phyloP scores from a whole-genome alignment of 2,888 invertebrate species.

The Tipula unca region DNA sequence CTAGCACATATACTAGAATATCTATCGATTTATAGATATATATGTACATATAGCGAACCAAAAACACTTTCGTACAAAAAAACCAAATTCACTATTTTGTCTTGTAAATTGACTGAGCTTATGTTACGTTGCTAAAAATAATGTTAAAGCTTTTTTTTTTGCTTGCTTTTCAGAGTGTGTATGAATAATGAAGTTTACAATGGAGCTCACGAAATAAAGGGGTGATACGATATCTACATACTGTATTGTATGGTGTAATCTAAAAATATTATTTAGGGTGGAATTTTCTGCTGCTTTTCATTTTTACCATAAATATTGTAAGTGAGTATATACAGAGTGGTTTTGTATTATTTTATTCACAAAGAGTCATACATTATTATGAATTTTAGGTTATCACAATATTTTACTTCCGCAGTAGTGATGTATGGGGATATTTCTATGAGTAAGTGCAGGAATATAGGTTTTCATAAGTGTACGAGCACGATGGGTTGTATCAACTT shows the following conservation, averaged over 20 bases:
- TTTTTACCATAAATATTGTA: not conserved
- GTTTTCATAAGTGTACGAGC: no score
- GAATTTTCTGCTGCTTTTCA: not conserved
- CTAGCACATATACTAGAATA: no score
- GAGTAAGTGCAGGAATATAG: no score
- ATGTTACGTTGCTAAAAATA: not conserved
- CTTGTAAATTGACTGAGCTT: not conserved
- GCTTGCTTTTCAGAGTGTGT: not conserved
- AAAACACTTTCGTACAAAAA: not conserved
- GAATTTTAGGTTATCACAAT: not conserved
- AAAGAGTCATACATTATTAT: not conserved
- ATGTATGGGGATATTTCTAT: no score
- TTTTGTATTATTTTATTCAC: not conserved
- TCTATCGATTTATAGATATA: not conserved
- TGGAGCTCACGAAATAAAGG: not conserved
- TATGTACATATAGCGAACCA: no score
- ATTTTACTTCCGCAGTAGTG: no score
- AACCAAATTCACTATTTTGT: not conserved
- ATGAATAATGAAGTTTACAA: not conserved
- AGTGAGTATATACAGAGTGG: not conserved
- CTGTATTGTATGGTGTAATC: not conserved
- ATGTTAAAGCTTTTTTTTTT: not conserved
- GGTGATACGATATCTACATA: not conserved
- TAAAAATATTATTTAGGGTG: not conserved
- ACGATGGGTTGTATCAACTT: no score